Evolutionary conservation across 2,888 invertebrate species (phyloP).

Genomic region (Antheraea yamamai): DNA sequence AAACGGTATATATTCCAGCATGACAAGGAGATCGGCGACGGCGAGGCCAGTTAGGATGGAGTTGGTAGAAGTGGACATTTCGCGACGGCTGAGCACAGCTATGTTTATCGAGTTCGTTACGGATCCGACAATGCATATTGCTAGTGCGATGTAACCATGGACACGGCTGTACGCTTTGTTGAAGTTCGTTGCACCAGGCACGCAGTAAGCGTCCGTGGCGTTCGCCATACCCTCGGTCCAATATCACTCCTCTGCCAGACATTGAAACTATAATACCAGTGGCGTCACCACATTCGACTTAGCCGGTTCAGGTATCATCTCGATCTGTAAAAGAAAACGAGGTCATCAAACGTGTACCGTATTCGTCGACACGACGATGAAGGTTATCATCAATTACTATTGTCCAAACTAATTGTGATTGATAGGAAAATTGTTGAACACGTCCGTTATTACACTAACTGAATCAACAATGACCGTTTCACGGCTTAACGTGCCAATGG

Average conservation of each 20-base stretch:
- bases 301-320: conserved; percentile 33
- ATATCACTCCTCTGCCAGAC: conserved; percentile 41
- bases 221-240: conserved; percentile 60
- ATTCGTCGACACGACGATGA: conserved; percentile 1
- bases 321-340: conserved; percentile 51
- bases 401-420: conserved; percentile 21
- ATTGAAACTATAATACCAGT: conserved; percentile 41
- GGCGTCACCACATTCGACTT: conserved; percentile 29
- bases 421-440: conserved; percentile 14
- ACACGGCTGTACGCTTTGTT: conserved; percentile 85
- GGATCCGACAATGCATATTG: conserved; percentile 94
- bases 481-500: background rate
- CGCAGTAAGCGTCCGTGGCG: conserved; percentile 77
- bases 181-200: conserved; percentile 82
- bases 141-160: conserved; percentile 92
- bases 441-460: conserved; percentile 22
- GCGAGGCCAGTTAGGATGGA: conserved; percentile 95
- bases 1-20: conserved; percentile 96
- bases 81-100: conserved; percentile 92
- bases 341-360: conserved; percentile 13
- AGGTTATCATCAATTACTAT: conserved; percentile 19
- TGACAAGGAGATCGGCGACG: conserved; percentile 95
- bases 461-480: conserved; percentile 19
- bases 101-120: conserved; percentile 96
- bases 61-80: conserved; percentile 96